Evolutionary conservation across 1,140 invertebrate species (phyloP), one percentile per base, ranked within the genome.

Genomic region (Stegodyphus mimosarum): DNA sequence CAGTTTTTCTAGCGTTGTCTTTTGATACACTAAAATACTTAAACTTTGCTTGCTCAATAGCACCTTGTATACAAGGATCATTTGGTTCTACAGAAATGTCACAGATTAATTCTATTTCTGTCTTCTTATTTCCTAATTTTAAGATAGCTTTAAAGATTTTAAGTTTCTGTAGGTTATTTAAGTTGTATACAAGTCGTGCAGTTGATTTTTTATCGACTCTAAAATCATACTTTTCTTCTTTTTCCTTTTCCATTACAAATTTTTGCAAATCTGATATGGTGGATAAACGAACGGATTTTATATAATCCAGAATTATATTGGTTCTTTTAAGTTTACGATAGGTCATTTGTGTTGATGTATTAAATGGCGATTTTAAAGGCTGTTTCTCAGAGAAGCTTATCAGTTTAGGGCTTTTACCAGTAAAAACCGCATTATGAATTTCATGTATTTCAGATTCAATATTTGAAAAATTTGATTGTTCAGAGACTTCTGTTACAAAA

Each of bases 181-280:
- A 89, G 88, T 91, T 92, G 67, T 92, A 89, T 11, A 94, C 87
- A 9, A 95, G 88, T 73, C 93, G 90, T 5, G 92, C 83, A 7
- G 94, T 88, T 5, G 93, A 93, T 89, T 93, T 94, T 75, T 92
- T 92, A 87, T 94, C 93, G 33, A 94, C 92, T 86, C 90, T 92
- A 5, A 87, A 55, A 91, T 90, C 89, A 70, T 91, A 91, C 0
- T 93, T 93, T 90, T 93, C 92, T 85, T 91, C 92, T 48, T 90
- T 89, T 89, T 91, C 92, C 49, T 90, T 89, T 89, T 91, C 91
- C 73, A 89, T 88, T 63, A 94, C 92, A 88, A 92, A 90, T 87
- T 92, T 93, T 85, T 92, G 89, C 17, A 94, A 87, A 87, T 92
- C 93, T 53, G 90, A 89, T 18, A 91, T 88, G 87, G 94, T 91